A percentile compares a stretch with the other conserved stretches of the same genome.
Conservation (phyloP, 2,797 vertebrate species). For the Loris lydekkerianus region DNA sequence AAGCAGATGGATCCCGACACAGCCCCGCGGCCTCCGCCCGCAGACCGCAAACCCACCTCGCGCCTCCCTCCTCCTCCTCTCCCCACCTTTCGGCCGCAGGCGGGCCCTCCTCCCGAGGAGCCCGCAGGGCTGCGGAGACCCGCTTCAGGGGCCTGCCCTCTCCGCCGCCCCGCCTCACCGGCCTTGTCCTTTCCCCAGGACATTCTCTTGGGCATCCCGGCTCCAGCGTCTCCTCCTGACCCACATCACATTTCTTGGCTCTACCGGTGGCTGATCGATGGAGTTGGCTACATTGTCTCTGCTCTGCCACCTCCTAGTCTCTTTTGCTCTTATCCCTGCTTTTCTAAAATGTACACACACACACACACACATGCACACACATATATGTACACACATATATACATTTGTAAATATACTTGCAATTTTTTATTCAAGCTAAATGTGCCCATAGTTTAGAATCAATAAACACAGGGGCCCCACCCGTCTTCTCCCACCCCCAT, state of each 20-base stretch:
- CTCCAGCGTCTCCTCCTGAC: neutral
- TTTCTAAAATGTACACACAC: neutral
- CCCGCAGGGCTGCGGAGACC: neutral
- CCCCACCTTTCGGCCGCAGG: neutral
- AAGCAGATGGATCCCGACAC: neutral
- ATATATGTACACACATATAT: too few relatives aligned
- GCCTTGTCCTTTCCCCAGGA: neutral
- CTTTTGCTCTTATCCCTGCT: neutral
- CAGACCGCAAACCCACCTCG: neutral
- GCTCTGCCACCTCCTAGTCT: neutral
- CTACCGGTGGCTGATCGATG: neutral
- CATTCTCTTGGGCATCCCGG: accelerated
- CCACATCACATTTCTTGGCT: neutral
- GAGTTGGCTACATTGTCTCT: neutral
- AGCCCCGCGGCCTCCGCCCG: neutral
- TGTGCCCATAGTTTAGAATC: neutral
- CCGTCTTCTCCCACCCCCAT: neutral
- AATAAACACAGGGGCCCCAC: neutral
- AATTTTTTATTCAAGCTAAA: neutral
- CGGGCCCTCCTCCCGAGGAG: neutral
- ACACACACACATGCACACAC: neutral
- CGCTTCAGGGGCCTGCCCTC: neutral
- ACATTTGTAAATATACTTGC: neutral
- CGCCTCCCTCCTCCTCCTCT: neutral
- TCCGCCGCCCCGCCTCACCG: too few relatives aligned